Evolutionary conservation across 2,797 vertebrate species (phyloP), one percentile per base, ranked within the genome.

Genomic region (Crax fasciolata): DNA sequence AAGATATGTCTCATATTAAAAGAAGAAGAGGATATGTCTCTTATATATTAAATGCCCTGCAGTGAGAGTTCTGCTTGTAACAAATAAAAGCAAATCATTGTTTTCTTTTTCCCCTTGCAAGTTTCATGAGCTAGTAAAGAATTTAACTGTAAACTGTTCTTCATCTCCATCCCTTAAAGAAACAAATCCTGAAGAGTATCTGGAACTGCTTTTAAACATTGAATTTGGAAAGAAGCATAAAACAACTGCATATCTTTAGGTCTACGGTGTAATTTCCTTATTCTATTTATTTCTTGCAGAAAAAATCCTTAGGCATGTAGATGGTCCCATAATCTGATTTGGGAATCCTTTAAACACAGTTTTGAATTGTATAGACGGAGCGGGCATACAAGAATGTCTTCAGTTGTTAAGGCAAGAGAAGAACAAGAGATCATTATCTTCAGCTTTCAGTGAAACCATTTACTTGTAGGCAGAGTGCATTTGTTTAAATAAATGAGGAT

Each of bases 401-500:
- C 80, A 72, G 32, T 49, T 76, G 20, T 72, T 88, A 49, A 2
- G 5, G 77, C 86, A 75, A 80, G 25, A 76, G 16, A 30, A 89
- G 48, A 75, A 13, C 18, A 92, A 67, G 23, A 54, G 81, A 75
- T 84, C 27, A 48, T 66, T 89, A 62, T 38, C 44, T 80, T 83
- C 78, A 83, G 21, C 12, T 71, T 27, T 82, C 54, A 74, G 18
- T 62, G 27, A 80, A 25, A 61, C 61, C 46, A 19, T 73, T 73
- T 82, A 30, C 43, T 71, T 0, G 0, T 15, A 65, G 35, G 41
- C 55, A 74, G 27, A 70, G 43, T 78, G n/a, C 44, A 54, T 92
- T 93, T 92, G 54, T 90, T 93, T 89, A 92, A 92, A 67, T n/a
- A 90, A 87, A 83, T 85, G 81, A 94, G 85, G 55, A 66, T 41